These are phyloP conservation scores for Drosophila truncata DNA, from an alignment of 1,140 invertebrate genomes.

Conservation along the genomic window DNA sequence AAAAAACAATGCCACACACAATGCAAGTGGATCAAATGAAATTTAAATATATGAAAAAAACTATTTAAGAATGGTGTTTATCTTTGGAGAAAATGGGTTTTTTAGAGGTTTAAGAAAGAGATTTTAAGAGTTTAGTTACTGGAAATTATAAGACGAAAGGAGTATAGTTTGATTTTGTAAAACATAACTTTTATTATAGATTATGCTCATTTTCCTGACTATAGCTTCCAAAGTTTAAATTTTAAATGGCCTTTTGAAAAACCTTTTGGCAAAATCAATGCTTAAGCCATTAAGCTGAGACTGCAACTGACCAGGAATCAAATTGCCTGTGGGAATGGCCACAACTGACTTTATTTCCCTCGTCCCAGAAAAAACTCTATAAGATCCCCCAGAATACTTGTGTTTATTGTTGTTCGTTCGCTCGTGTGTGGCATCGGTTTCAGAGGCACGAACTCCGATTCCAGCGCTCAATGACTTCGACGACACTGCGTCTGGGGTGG, in stretches of 20 bases:
- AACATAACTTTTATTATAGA: too few relatives aligned
- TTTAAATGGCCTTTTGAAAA: not conserved
- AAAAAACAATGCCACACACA: conserved; percentile 50
- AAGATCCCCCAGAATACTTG: conserved; percentile 35
- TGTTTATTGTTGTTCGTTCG: conserved; percentile 45
- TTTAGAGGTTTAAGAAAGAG: not conserved
- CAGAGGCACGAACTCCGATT: conserved; percentile 69
- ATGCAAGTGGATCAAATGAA: conserved; percentile 47
- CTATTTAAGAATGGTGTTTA: conserved; percentile 25
- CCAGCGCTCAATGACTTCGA: conserved; percentile 23
- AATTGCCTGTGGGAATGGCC: conserved; percentile 34
- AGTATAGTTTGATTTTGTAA: too few relatives aligned
- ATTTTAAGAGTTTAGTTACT: not conserved
- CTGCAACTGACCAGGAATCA: conserved; percentile 26
- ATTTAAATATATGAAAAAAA: conserved; percentile 52
- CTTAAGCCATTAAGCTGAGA: conserved; percentile 16
- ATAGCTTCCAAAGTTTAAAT: not conserved
- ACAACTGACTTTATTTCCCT: conserved; percentile 21
- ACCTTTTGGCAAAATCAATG: not conserved
- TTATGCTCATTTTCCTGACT: not conserved
- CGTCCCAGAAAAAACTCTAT: not conserved
- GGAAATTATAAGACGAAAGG: not conserved
- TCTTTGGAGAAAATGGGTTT: not conserved
- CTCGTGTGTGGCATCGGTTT: conserved; percentile 69
- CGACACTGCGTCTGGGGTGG: conserved; percentile 75